Evolutionary conservation across 2,797 vertebrate species (phyloP).

Genomic region (Lepilemur ruficaudatus): DNA sequence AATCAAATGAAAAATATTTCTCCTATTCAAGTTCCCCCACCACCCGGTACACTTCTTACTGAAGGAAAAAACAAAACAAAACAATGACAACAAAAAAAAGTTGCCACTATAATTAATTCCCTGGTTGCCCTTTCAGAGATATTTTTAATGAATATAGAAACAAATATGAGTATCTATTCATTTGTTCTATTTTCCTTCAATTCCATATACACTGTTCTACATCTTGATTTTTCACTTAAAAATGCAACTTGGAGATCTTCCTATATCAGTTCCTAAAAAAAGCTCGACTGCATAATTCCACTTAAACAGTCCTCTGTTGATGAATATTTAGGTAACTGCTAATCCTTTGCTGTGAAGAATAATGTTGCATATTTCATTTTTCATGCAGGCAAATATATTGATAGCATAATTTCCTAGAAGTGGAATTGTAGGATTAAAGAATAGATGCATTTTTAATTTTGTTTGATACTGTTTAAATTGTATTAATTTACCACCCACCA

Average conservation of each 20-base stretch:
- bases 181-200: background rate
- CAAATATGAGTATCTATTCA: background rate
- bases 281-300: background rate
- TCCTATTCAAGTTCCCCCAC: background rate
- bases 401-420: background rate
- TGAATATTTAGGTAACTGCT: background rate
- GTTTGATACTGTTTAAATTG: background rate
- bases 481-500: background rate
- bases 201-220: background rate
- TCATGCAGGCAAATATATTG: background rate
- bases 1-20: background rate
- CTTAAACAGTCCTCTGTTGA: background rate
- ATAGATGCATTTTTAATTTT: background rate
- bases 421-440: background rate
- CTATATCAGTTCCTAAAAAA: background rate
- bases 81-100: background rate
- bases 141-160: background rate
- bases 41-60: background rate
- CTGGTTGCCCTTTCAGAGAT: background rate
- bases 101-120: background rate
- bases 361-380: background rate
- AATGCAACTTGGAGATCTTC: background rate
- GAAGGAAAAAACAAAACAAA: background rate
- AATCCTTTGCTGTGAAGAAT: background rate
- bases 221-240: conserved; percentile 16